Base-by-base conservation (phyloP, 2,797 vertebrate genomes). In the Lepus townsendii region DNA sequence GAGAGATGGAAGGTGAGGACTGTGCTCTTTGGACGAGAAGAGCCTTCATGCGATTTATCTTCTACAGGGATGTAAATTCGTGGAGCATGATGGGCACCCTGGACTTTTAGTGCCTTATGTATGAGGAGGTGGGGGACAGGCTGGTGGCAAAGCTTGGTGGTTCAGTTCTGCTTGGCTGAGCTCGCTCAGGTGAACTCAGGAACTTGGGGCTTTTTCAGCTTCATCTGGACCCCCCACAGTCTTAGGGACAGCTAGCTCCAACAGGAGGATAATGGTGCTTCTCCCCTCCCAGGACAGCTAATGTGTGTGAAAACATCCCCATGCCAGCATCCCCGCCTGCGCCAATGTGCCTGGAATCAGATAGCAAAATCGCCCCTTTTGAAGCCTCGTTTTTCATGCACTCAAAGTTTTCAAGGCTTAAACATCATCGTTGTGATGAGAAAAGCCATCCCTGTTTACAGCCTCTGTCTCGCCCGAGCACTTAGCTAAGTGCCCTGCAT, bases 381-480 rank as follows among this genome's bases (percentile, higher is more conserved):
- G 62, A 92, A 30, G 75, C 78, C 62, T 66, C 92, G 30, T 90
- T 77, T 93, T 79, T 79, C 87, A 77, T 79, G 62, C 91, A 93
- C 88, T 92, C 91, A 77, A 75, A 38, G 85, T 91, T 95, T 96
- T 84, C 42, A 72, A 91, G 75, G 47, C 83, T 88, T 83, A 84
- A 92, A 73, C 60, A 73, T 83, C 63, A 89, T 87, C 83, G 69
- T 72, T 3, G 7, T 38, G 83, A 86, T 89, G 76, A 60, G 77
- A 85, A 73, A 66, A 75, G 63, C 72, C 57, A 3, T 87, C 24
- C 3, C 10, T 69, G 32, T 26, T 57, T 14, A 69, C 50, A 57
- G 38, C 79, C 8, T 68, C 63, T 54, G 19, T 66, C 50, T 5
- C 27, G 24, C 20, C 30, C 52, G 83, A 88, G 89, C 83, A 86